These are phyloP conservation scores for Oryzias curvinotus DNA, from an alignment of 2,113 vertebrate species.

Conservation along the genomic window DNA sequence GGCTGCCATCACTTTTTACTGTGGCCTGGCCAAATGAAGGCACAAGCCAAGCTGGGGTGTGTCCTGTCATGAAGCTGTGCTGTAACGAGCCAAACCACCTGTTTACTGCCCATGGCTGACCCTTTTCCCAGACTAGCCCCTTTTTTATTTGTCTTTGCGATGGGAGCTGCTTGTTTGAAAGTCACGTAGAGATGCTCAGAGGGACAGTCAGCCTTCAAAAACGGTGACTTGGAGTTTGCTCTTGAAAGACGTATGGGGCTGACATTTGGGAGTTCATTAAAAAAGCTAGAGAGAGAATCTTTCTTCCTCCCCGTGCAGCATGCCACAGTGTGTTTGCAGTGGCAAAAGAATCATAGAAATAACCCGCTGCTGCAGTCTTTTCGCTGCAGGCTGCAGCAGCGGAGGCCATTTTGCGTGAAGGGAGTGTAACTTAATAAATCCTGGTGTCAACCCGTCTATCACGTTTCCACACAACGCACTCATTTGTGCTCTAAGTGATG, in stretches of 20 bases:
- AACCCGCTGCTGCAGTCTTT: conserved; percentile 55
- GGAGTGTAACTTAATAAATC: conserved; percentile 56
- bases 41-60: neutral
- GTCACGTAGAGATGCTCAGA: conserved; percentile 48
- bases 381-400: conserved; percentile 15
- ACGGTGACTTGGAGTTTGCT: conserved; percentile 51
- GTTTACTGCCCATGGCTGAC: conserved; percentile 33
- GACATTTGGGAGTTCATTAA: conserved; percentile 81
- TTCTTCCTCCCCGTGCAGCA: conserved; percentile 67
- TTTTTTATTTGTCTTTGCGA: conserved; percentile 20
- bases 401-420: conserved; percentile 59
- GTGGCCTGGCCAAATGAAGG: conserved; percentile 8
- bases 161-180: conserved; percentile 54
- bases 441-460: conserved; percentile 54
- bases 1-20: conserved; percentile 43
- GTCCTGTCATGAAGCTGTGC: conserved; percentile 23
- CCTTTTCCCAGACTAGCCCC: neutral
- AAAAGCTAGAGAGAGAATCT: conserved; percentile 69
- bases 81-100: conserved; percentile 46
- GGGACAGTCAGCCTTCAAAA: conserved; percentile 54
- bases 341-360: conserved; percentile 58
- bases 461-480: conserved; percentile 47
- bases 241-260: conserved; percentile 61
- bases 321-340: conserved; percentile 69
- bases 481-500: conserved; percentile 47